Evolutionary conservation across 2,113 vertebrate species (phyloP).

Genomic region (Saguinus midas): DNA sequence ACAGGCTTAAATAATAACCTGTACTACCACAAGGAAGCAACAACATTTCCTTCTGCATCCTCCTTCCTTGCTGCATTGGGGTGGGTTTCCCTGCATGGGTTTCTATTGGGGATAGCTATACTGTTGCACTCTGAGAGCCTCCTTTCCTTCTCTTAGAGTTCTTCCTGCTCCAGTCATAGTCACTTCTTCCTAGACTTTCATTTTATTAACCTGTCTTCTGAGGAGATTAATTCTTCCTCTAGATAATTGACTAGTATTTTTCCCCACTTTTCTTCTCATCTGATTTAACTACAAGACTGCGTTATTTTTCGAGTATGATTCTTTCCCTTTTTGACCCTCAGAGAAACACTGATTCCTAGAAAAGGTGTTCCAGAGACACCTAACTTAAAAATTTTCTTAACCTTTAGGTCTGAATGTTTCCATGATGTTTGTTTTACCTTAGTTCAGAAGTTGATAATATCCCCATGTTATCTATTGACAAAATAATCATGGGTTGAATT

Average conservation of each 20-base stretch:
- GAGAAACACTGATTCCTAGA: not conserved
- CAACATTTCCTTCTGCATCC: not conserved
- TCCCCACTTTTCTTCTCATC: not conserved
- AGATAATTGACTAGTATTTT: not conserved
- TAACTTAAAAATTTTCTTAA: not conserved
- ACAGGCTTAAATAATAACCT: not conserved
- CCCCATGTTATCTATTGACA: not conserved
- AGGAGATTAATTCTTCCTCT: not conserved
- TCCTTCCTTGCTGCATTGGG: accelerated
- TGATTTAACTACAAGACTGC: not conserved
- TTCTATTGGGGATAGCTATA: not conserved
- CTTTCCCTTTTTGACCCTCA: not conserved
- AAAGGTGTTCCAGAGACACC: not conserved
- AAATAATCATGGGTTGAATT: not conserved
- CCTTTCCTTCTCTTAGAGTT: not conserved
- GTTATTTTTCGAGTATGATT: not conserved
- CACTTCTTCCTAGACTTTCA: not conserved
- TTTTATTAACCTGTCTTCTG: not conserved
- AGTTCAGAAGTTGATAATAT: not conserved
- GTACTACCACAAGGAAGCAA: too few species aligned
- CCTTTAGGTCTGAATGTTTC: not conserved
- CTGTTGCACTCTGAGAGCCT: not conserved
- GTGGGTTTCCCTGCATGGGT: not conserved
- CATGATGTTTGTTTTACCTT: not conserved
- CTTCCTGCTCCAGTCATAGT: not conserved